These are phyloP conservation scores for Achroia grisella DNA, from an alignment of 1,140 invertebrate genomes.

Conservation along the genomic window DNA sequence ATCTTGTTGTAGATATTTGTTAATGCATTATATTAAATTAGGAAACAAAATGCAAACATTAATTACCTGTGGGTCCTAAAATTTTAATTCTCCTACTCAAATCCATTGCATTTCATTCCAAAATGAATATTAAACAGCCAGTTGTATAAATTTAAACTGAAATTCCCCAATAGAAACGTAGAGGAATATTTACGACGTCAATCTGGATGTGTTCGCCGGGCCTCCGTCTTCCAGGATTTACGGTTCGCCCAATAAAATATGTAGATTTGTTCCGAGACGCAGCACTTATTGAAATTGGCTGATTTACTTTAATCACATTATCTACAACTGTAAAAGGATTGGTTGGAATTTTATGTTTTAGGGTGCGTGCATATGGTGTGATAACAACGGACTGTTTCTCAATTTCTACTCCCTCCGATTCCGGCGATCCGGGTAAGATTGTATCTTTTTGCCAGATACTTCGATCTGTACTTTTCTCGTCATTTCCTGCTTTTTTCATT, in stretches of 20 bases:
- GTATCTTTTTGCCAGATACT: too few species aligned
- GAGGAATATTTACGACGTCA: slow-evolving; percentile 50
- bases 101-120: too few species aligned
- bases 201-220: slow-evolving; percentile 35
- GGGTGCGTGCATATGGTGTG: not conserved
- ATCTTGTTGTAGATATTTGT: too few species aligned
- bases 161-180: slow-evolving; percentile 11
- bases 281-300: slow-evolving; percentile 67
- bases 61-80: too few species aligned
- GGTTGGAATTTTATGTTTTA: slow-evolving; percentile 11
- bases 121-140: too few species aligned
- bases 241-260: slow-evolving; percentile 57
- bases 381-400: slow-evolving; percentile 3
- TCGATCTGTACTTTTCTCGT: too few species aligned
- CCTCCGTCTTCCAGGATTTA: slow-evolving; percentile 35
- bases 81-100: too few species aligned
- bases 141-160: not conserved
- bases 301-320: slow-evolving; percentile 57
- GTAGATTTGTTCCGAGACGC: slow-evolving; percentile 50
- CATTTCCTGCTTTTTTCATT: too few species aligned
- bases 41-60: too few species aligned
- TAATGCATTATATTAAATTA: too few species aligned
- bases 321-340: slow-evolving; percentile 38
- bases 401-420: slow-evolving; percentile 1
- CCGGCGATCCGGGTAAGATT: not conserved